phyloP scores from a whole-genome alignment of 1,140 invertebrate genomes.

The Macrobrachium nipponense region DNA sequence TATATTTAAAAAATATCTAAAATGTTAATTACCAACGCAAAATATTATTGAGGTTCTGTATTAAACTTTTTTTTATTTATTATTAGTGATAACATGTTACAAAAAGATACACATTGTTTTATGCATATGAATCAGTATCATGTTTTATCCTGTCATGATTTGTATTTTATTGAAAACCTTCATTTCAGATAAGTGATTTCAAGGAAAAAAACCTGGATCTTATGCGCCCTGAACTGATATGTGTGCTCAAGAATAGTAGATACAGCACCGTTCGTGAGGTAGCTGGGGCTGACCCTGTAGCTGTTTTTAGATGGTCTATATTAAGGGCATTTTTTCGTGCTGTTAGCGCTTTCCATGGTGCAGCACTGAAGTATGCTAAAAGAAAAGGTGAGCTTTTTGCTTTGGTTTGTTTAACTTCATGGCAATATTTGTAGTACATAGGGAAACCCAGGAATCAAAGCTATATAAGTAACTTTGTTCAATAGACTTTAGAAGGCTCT shows the following conservation, averaged over 20 bases:
- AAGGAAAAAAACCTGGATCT: conserved; percentile 96
- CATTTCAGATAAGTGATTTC: conserved; percentile 83
- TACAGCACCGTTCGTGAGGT: conserved; percentile 93
- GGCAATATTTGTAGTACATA: neutral
- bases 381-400: conserved; percentile 31
- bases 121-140: too few species aligned
- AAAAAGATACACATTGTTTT: too few species aligned
- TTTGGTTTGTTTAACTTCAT: neutral
- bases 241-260: conserved; percentile 92
- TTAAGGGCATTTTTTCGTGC: conserved; percentile 90
- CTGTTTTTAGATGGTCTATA: conserved; percentile 95
- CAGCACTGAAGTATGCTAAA: conserved; percentile 66
- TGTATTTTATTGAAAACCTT: neutral
- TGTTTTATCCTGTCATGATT: neutral
- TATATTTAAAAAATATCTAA: too few species aligned
- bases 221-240: conserved; percentile 93
- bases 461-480: too few species aligned
- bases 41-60: too few species aligned
- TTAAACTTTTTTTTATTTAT: too few species aligned
- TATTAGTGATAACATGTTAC: too few species aligned
- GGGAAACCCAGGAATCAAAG: too few species aligned
- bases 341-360: conserved; percentile 91
- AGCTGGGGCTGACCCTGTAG: conserved; percentile 93
- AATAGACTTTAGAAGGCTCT: too few species aligned
- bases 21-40: too few species aligned